A percentile compares a stretch with the other conserved stretches of the same genome.
These are phyloP conservation scores for Columbina picui DNA, from an alignment of 2,113 vertebrate genomes.

Conservation along the genomic window DNA sequence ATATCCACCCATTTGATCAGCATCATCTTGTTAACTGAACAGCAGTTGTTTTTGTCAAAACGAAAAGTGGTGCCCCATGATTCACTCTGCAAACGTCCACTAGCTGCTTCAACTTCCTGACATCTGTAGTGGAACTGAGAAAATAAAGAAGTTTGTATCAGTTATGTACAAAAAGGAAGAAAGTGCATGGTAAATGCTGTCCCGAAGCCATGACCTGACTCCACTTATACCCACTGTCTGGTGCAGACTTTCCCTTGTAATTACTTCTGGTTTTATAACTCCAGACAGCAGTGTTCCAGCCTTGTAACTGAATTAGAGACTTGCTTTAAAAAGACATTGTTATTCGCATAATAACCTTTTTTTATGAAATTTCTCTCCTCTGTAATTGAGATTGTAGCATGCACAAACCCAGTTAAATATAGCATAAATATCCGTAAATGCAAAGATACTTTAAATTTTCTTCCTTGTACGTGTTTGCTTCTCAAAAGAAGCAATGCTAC, in stretches of 20 bases:
- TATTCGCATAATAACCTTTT: slow-evolving; percentile 46
- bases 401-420: slow-evolving; percentile 47
- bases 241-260: slow-evolving; percentile 53
- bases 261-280: slow-evolving; percentile 52
- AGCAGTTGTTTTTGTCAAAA: slow-evolving; percentile 5
- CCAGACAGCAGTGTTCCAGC: slow-evolving; percentile 9
- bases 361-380: slow-evolving; percentile 29
- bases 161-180: neutral
- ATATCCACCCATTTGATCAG: neutral
- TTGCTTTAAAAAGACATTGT: slow-evolving; percentile 49
- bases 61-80: slow-evolving; percentile 28
- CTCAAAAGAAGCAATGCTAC: neutral
- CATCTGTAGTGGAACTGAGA: neutral
- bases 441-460: neutral
- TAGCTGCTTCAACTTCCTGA: slow-evolving; percentile 1
- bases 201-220: slow-evolving; percentile 7
- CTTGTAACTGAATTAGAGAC: slow-evolving; percentile 62
- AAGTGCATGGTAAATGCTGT: neutral
- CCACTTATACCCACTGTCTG: slow-evolving; percentile 24
- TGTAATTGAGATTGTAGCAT: slow-evolving; percentile 43
- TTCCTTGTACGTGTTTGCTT: neutral
- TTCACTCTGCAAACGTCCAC: slow-evolving; percentile 17
- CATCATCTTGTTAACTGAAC: neutral
- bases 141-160: slow-evolving; percentile 11
- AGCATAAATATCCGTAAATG: slow-evolving; percentile 23